Evolutionary conservation across 2,113 vertebrate genomes (phyloP), one percentile per base, ranked within the genome.

Genomic region (Tenebrosternarchus preto): DNA sequence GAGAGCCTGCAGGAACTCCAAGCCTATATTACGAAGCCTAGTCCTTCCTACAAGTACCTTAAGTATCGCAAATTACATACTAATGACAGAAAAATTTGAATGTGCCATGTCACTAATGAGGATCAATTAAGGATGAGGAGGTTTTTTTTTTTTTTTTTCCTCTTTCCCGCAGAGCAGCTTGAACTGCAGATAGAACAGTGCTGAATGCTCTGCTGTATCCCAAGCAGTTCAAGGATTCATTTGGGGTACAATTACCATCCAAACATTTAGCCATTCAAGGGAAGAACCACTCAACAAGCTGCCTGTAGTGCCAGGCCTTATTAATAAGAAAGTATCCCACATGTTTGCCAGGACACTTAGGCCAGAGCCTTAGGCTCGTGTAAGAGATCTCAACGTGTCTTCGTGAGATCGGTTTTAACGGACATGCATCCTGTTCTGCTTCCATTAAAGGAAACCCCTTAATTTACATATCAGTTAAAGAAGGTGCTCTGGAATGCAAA

Each of bases 141-240:
- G n/a, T n/a, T n/a, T n/a, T n/a, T n/a, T n/a, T n/a, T n/a, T n/a
- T n/a, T n/a, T n/a, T n/a, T 50, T 15, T 15, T 15, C 8, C 11
- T 9, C 39, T 24, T 24, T 12, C 27, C 53, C 67, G 17, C 12
- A 46, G 68, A 3, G 24, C 20, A 31, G 5, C 9, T 16, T 19
- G 27, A 7, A 46, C 46, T 73, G n/a, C 24, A 53, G 17, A 63
- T 7, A 75, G 39, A 69, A 24, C 4, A 20, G 61, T 8, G 4
- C 24, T 56, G 43, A 76, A 36, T 80, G 12, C 46, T 27, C 76
- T n/a, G 63, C 71, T 67, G 55, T 73, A 73, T 66, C 66, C 76
- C 60, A 31, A 4, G 5, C 25, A 36, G 27, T 36, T 50, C 74
- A 60, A 61, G 19, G 9, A 1, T 59, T 53, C 22, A 33, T 82